Evolutionary conservation across 2,113 vertebrate genomes (phyloP).

Genomic region (Chamaea fasciata): DNA sequence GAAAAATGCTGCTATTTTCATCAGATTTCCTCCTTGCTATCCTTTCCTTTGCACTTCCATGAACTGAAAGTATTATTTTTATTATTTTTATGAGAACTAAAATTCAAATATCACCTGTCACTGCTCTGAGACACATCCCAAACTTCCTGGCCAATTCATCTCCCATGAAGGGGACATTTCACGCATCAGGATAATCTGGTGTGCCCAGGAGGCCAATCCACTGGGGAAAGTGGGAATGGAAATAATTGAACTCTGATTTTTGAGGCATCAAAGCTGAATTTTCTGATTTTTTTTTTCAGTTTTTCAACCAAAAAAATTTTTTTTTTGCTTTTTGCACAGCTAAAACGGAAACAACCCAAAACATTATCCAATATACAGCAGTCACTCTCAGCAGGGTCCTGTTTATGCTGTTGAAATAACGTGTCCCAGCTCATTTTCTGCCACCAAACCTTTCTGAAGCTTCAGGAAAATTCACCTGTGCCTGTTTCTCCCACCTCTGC

Average conservation of each 20-base stretch:
- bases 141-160: not conserved
- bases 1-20: not conserved
- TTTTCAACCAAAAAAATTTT: not conserved
- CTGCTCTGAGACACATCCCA: not conserved
- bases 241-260: not conserved
- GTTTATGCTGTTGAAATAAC: not conserved
- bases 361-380: too few relatives aligned
- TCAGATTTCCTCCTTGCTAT: not conserved
- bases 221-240: not conserved
- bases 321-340: not conserved
- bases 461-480: not conserved
- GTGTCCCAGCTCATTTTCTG: not conserved
- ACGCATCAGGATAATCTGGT: too few relatives aligned
- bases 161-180: not conserved
- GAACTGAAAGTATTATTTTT: fast-evolving
- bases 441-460: not conserved
- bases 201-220: not conserved
- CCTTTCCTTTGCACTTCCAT: not conserved
- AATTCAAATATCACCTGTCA: not conserved
- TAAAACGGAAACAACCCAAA: not conserved
- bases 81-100: not conserved
- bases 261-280: not conserved
- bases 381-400: not conserved
- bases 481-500: not conserved
- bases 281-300: not conserved